Evolutionary conservation across 2,888 invertebrate genomes (phyloP).

Genomic region (Lepetodrilus schrolli): DNA sequence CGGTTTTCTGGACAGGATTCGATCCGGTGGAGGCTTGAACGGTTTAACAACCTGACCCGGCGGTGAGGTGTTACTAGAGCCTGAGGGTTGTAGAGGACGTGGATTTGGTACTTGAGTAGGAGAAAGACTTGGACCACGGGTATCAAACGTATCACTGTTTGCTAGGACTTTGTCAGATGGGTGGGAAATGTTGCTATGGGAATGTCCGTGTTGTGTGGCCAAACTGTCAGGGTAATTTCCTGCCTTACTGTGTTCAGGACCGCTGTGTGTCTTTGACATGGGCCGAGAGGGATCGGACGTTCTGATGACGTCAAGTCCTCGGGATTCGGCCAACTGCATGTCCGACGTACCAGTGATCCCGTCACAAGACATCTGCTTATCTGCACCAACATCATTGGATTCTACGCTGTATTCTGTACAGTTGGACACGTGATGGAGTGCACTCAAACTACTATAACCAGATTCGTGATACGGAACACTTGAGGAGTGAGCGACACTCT

Average conservation of each 20-base stretch:
- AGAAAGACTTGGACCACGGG: not conserved
- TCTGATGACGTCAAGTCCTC: conserved; percentile 46
- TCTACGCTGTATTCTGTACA: conserved; percentile 56
- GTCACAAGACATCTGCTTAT: conserved; percentile 47
- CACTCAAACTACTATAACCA: too few relatives aligned
- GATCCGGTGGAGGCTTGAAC: not conserved
- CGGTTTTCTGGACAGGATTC: conserved; percentile 35
- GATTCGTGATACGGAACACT: not conserved
- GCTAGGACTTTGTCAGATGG: not conserved
- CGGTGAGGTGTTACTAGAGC: not conserved
- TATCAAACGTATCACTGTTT: not conserved
- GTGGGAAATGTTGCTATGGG: not conserved
- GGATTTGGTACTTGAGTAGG: not conserved
- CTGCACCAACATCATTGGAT: conserved; percentile 48
- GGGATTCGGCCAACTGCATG: conserved; percentile 53
- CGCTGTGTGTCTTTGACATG: not conserved
- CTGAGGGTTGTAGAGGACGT: too few relatives aligned
- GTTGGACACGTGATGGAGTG: conserved; percentile 58
- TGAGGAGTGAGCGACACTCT: not conserved
- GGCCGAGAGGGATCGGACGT: not conserved
- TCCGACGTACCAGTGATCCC: conserved; percentile 55
- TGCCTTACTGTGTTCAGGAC: not conserved
- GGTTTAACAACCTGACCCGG: not conserved
- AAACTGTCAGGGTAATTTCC: not conserved
- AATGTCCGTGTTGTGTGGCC: too few relatives aligned